A percentile compares a stretch with the other conserved stretches of the same genome.
Evolutionary conservation across 2,113 vertebrate genomes (phyloP).

Genomic region (Prinia subflava): DNA sequence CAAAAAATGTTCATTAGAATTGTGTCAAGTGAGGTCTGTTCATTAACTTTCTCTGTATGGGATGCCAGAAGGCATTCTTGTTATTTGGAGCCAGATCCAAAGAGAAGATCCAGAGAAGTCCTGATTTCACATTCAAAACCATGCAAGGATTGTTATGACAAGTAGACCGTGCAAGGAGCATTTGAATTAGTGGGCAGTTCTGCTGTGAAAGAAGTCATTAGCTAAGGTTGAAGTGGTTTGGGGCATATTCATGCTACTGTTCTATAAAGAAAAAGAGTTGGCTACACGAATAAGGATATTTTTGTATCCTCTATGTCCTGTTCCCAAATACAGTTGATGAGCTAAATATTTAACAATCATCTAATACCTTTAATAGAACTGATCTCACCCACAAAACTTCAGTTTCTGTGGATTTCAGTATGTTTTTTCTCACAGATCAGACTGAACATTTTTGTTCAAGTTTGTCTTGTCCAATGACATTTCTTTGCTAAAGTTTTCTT

Average conservation of each 20-base stretch:
- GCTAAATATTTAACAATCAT: neutral
- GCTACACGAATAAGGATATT: neutral
- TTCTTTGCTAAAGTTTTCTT: constrained; percentile 26
- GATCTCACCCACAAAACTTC: neutral
- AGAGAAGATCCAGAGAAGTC: neutral
- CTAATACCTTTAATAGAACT: neutral
- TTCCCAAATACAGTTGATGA: neutral
- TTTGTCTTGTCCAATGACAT: neutral
- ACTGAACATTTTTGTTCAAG: neutral
- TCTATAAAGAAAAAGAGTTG: neutral
- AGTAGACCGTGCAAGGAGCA: neutral
- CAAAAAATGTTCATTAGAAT: neutral
- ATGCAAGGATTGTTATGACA: neutral
- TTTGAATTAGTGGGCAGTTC: neutral
- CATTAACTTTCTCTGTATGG: neutral
- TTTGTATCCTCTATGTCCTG: neutral
- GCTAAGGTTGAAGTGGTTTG: neutral
- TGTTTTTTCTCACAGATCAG: constrained; percentile 22
- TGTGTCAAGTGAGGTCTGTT: neutral
- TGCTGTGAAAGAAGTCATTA: neutral
- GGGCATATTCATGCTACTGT: neutral
- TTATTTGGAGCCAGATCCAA: neutral
- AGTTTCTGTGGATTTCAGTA: neutral
- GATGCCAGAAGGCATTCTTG: neutral
- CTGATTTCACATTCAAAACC: constrained; percentile 1